Evolutionary conservation across 2,888 invertebrate species (phyloP), one percentile per base, ranked within the genome.

Genomic region (Trissolcus japonicus): DNA sequence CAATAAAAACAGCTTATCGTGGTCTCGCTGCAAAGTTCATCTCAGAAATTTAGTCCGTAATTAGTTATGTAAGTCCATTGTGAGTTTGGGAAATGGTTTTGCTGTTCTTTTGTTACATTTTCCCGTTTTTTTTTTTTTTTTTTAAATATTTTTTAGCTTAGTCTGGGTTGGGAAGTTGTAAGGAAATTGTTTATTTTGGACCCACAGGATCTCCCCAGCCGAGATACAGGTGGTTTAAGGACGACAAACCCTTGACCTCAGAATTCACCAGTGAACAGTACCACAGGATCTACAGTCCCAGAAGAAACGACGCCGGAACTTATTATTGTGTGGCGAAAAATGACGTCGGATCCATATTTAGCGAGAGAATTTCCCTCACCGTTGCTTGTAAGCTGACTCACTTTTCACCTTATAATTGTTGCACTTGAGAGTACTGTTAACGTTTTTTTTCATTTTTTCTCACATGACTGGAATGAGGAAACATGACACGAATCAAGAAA

Each of bases 261-360:
- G 95, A 96, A 87, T 95, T 94, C 87, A 94, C 95, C 67, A 93
- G 95, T 14, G 95, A 96, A 87, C 95, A 94, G 89, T 95, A 94
- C 90, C 86, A 84, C 79, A 94, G 95, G 87, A 95, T 98, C 83
- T 92, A 94, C 84, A 94, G 94, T 86, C 95, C 96, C 62, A 92
- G 93, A 83, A 92, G 94, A 76, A 93, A 94, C 84, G 96, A 98
- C 90, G 95, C 95, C 66, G 98, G 98, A 59, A 93, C 94, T 76
- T 98, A 98, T 91, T 94, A 96, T 89, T 98, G 98, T 90, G 94
- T 97, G 81, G 98, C 97, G 21, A 93, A 94, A 85, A 98, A 98
- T 90, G 94, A 94, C 83, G 95, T 95, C 67, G 98, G 98, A 68
- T 95, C 97, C 79, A 95, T 98, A 89, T 94, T 96, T 89, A 97